Evolutionary conservation across 2,797 vertebrate species (phyloP), one percentile per base, ranked within the genome.

Genomic region (Chaunax sp.): DNA sequence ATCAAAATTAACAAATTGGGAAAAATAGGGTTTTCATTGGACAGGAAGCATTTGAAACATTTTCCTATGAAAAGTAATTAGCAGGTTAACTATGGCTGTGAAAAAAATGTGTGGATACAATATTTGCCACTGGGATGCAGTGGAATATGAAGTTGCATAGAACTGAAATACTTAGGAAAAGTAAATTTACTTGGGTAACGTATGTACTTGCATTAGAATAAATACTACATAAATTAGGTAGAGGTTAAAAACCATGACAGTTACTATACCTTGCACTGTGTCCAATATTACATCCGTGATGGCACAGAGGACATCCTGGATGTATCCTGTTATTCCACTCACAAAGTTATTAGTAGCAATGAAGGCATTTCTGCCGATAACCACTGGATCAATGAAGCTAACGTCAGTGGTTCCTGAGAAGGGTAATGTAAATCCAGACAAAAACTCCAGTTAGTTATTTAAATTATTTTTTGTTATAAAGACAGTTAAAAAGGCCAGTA

Each of bases 341-440:
- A 81, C 28, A 3, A n/a, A 44, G 37, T 88, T 75, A 45, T 89
- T 76, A n/a, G 49, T 46, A 22, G 28, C 20, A n/a, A 15, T 68
- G 73, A 91, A 85, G 45, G 63, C 7, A 4, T 73, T 67, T 54
- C 88, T 87, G 59, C 89, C 88, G 1, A 87, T 26, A 0, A 84
- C 57, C 47, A 90, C 87, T 0, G 89, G 90, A 46, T 92, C 84
- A 14, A 89, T 77, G 67, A 82, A 85, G 63, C 80, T 89, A 3
- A 90, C 3, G 41, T 90, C 87, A 2, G 40, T n/a, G 10, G 63
- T 68, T 81, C 89, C 91, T 92, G 69, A 50, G 62, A 14, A 38
- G 41, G 45, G 38, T 59, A 30, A 50, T 1, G 54, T 12, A 14
- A 25, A 63, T 41, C 60, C n/a, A 79, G 6, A 22, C 37, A 16